These are phyloP conservation scores for Cyprinodon brontotheroides DNA, from an alignment of 2,113 vertebrate species.

Conservation along the genomic window DNA sequence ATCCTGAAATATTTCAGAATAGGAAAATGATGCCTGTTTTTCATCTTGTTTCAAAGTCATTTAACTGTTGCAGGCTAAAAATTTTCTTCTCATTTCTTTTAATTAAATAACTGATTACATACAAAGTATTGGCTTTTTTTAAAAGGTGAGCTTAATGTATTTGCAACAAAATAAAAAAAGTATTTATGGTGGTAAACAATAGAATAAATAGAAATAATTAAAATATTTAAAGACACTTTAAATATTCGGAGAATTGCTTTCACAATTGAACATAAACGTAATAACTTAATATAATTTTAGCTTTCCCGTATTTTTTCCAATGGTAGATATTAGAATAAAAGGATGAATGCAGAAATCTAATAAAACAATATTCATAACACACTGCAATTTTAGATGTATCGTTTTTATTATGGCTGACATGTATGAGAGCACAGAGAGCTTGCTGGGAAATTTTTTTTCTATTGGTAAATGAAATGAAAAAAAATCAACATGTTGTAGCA, in stretches of 20 bases:
- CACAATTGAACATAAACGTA: too few species aligned
- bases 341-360: background rate
- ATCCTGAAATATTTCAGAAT: background rate
- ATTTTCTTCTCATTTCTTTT: background rate
- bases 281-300: too few species aligned
- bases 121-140: background rate
- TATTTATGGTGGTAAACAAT: background rate
- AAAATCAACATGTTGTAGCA: background rate
- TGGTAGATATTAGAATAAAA: background rate
- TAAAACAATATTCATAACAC: background rate
- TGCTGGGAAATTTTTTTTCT: background rate
- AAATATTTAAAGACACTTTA: background rate
- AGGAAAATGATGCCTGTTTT: background rate
- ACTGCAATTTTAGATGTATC: background rate
- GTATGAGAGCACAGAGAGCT: background rate
- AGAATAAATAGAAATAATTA: background rate
- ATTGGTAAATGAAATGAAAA: background rate
- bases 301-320: background rate
- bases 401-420: background rate
- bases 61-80: background rate
- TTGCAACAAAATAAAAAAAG: background rate
- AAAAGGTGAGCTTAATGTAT: background rate
- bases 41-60: background rate
- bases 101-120: background rate
- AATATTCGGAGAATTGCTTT: background rate